phyloP scores from a whole-genome alignment of 1,140 invertebrate genomes.

The Holotrichia oblita region DNA sequence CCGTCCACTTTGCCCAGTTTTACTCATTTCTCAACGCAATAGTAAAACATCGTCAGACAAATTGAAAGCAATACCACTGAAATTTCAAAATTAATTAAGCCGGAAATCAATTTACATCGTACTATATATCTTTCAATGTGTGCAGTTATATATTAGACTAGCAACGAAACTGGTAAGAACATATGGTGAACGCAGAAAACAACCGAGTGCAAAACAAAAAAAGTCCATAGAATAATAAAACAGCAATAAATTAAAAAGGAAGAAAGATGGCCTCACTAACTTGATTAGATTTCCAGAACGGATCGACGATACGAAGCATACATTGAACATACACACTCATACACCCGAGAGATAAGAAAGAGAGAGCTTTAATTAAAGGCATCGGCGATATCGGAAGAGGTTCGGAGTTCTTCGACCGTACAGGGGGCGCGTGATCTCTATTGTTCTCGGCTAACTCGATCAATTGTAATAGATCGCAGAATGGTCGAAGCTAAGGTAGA shows the following conservation, averaged over 20 bases:
- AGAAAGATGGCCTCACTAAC: not conserved
- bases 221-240: not conserved
- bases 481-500: not conserved
- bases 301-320: not conserved
- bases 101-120: too few species aligned
- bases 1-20: too few species aligned
- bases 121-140: too few species aligned
- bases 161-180: not conserved
- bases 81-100: too few species aligned
- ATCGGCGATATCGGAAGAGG: not conserved
- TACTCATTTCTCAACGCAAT: too few species aligned
- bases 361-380: conserved; percentile 3
- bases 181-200: not conserved
- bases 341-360: not conserved
- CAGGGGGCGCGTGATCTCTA: not conserved
- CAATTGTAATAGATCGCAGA: conserved; percentile 12
- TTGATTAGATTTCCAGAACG: conserved; percentile 20
- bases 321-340: not conserved
- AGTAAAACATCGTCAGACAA: too few species aligned
- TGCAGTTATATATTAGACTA: too few species aligned
- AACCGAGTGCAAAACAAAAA: not conserved
- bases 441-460: conserved; percentile 3
- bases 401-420: not conserved
- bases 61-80: too few species aligned
- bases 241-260: conserved; percentile 2